Percentiles rank a stretch among this genome's conserved stretches.
These are phyloP conservation scores for Phragmatobia fuliginosa DNA, from an alignment of 2,888 invertebrate genomes.

Conservation along the genomic window DNA sequence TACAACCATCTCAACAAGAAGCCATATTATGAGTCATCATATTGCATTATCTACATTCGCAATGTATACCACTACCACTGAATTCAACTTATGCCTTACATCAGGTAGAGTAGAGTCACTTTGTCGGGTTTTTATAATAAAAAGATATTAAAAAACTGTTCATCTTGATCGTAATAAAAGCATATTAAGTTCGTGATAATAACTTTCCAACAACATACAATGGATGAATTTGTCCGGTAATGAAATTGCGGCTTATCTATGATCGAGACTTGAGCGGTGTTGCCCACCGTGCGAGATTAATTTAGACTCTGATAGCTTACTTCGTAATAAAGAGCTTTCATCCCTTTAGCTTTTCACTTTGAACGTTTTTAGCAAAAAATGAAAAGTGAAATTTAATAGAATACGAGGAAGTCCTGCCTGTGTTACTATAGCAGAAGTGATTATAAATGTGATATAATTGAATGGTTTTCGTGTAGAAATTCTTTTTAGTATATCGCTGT, in stretches of 20 bases:
- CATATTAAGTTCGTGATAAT: not conserved
- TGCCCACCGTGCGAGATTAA: slow-evolving; percentile 23
- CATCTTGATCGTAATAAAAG: not conserved
- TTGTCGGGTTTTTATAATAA: no score
- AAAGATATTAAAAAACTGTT: not conserved
- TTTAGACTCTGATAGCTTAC: slow-evolving; percentile 22
- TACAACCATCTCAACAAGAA: no score
- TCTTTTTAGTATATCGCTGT: no score
- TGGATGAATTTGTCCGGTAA: slow-evolving; percentile 25
- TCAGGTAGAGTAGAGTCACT: no score
- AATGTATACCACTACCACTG: no score
- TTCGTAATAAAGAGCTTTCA: slow-evolving; percentile 11
- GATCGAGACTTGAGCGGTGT: slow-evolving; percentile 28
- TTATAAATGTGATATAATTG: no score
- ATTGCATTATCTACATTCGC: no score
- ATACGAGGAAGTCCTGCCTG: not conserved
- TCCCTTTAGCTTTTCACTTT: slow-evolving; percentile 7
- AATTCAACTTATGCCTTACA: no score
- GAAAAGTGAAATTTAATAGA: not conserved
- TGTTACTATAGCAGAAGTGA: not conserved
- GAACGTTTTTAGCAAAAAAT: not conserved
- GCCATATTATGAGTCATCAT: no score
- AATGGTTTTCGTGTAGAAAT: no score
- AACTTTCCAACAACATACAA: slow-evolving; percentile 6
- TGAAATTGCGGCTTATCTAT: slow-evolving; percentile 33